Evolutionary conservation across 2,888 invertebrate species (phyloP).

Genomic region (Troglohyphantes excavatus): DNA sequence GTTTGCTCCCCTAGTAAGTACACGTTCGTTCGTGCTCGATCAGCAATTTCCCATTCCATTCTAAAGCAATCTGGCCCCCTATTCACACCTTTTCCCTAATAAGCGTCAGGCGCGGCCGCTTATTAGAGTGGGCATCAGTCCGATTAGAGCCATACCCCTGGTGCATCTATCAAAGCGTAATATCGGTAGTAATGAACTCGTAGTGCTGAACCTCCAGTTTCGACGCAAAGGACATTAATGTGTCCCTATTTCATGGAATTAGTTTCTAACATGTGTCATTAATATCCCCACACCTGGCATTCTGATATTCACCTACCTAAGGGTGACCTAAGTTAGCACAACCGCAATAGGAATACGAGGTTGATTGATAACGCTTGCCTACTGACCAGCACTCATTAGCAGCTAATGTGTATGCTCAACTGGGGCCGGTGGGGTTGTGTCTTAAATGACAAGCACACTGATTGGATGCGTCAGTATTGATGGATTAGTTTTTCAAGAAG

Average conservation of each 20-base stretch:
- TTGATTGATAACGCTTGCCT: constrained; percentile 73
- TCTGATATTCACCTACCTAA: constrained; percentile 70
- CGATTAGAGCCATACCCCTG: constrained; percentile 29
- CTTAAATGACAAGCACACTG: constrained; percentile 58
- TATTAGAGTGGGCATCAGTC: constrained; percentile 50
- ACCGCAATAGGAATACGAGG: constrained; percentile 39
- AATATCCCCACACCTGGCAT: constrained; percentile 70
- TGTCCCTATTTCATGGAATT: constrained; percentile 74
- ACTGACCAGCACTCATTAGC: constrained; percentile 69
- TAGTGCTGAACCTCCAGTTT: constrained; percentile 55
- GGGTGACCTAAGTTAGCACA: constrained; percentile 60
- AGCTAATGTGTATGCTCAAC: constrained; percentile 40
- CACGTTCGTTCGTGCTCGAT: not conserved
- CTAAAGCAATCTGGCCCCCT: constrained; percentile 20
- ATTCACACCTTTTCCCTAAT: constrained; percentile 65
- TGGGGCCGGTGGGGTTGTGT: constrained; percentile 55
- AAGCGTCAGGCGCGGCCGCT: constrained; percentile 35
- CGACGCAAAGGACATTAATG: constrained; percentile 70
- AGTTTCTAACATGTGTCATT: constrained; percentile 77
- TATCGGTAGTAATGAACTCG: constrained; percentile 69
- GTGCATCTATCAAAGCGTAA: constrained; percentile 72
- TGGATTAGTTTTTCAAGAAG: constrained; percentile 50
- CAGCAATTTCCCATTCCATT: not conserved
- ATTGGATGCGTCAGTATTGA: constrained; percentile 47
- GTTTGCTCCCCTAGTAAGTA: no score